Base-by-base conservation (phyloP, 2,797 vertebrate species). In the Phoeniculus purpureus region DNA sequence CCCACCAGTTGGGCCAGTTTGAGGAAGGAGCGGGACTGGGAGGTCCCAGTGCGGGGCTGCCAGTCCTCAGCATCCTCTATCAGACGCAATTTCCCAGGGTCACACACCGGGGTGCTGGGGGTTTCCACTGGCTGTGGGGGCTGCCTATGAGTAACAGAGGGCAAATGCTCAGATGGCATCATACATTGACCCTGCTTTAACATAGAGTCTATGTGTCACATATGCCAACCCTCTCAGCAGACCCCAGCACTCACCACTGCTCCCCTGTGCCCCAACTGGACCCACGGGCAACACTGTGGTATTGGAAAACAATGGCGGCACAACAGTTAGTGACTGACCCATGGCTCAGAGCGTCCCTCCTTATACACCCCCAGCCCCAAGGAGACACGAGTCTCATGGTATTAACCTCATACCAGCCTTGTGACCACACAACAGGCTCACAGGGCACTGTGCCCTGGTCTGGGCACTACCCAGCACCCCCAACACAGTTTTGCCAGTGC, bases 1-100 rank as follows among this genome's bases (percentile, higher is more conserved):
- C 99, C 99, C 34, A 98, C 99, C 96, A 99, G 98, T 96, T 98
- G 98, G 95, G 99, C 99, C 91, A 99, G 98, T 97, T 99, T 98
- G 92, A 98, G 98, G 97, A 99, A 99, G 94, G 99, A 99, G 87
- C 98, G 98, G 61, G 99, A 99, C 98, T 99, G 99, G 85, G 98
- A 98, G 85, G 98, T 99, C 92, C 99, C 98, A 1, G 98, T 98
- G 94, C 98, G 98, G 1, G 99, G 98, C 96, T 98, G 98, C 99
- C 99, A 99, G 97, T 99, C 98, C 97, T 98, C 98, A 0, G 98
- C 99, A 91, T 99, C 97, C 95, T 99, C 96, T 70, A 99, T 98
- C 97, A 99, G 98, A 94, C 98, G 98, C 98, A 99, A 98, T 98
- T 99, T 99, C 98, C 98, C 98, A 94, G 98, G 98, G 91, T 99